Evolutionary conservation across 1,140 invertebrate species (phyloP).

Genomic region (Trichomalopsis sarcophagae): DNA sequence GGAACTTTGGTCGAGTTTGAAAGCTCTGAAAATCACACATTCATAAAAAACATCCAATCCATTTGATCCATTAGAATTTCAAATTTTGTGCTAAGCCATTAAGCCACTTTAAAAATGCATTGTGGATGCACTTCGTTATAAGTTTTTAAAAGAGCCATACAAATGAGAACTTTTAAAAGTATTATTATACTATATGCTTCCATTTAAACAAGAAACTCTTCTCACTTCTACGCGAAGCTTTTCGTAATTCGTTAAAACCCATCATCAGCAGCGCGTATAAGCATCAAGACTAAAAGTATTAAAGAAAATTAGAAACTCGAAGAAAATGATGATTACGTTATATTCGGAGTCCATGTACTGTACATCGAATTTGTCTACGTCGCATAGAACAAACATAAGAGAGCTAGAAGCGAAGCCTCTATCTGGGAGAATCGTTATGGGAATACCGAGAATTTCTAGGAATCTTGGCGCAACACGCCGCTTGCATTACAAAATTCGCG

Average conservation of each 20-base stretch:
- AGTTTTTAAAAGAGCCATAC: not conserved
- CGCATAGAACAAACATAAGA: not conserved
- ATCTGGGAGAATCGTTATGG: not conserved
- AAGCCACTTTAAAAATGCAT: not conserved
- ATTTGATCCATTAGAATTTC: not conserved
- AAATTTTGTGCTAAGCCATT: not conserved
- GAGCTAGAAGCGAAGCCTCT: not conserved
- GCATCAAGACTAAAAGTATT: not conserved
- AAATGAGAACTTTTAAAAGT: too few species aligned
- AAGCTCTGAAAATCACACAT: not conserved
- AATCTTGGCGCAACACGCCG: not conserved
- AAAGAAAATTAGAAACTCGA: not conserved
- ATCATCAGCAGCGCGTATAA: not conserved
- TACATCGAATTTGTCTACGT: not conserved
- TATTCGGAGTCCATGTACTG: not conserved
- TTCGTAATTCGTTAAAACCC: too few species aligned
- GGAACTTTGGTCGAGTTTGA: not conserved
- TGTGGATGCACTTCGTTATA: not conserved
- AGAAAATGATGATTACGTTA: conserved; percentile 17
- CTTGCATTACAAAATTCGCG: conserved; percentile 9
- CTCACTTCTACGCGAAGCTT: too few species aligned
- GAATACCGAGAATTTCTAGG: not conserved
- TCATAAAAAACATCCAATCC: not conserved
- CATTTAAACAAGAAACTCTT: too few species aligned
- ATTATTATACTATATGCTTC: too few species aligned